Conservation (phyloP, 2,797 vertebrate genomes). For the Trachurus trachurus region DNA sequence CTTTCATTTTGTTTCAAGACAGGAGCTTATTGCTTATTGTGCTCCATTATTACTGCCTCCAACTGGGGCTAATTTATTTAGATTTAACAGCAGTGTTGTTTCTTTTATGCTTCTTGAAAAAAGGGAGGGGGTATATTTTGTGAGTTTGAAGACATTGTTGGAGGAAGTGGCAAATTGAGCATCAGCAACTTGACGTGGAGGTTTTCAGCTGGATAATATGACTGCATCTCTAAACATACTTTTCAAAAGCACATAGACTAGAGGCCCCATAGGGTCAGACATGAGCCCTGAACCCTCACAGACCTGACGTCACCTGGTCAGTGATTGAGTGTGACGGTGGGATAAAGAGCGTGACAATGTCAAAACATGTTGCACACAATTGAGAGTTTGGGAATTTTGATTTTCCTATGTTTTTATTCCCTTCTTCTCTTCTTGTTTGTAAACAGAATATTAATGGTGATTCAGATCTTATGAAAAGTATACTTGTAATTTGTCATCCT, state of each 20-base stretch:
- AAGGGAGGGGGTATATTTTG: slow-evolving; percentile 34
- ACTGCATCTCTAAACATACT: not conserved
- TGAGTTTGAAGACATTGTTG: slow-evolving; percentile 67
- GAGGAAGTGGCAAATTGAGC: slow-evolving; percentile 66
- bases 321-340: too few species aligned
- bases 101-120: slow-evolving; percentile 78
- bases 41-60: slow-evolving; percentile 85
- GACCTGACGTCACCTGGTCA: too few species aligned
- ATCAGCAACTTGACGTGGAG: slow-evolving; percentile 42
- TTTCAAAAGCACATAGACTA: not conserved
- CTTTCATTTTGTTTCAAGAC: slow-evolving; percentile 86
- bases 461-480: too few species aligned
- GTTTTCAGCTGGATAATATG: slow-evolving; percentile 30
- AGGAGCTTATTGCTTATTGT: slow-evolving; percentile 84
- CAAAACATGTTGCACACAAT: too few species aligned
- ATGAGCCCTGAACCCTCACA: too few species aligned
- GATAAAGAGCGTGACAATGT: too few species aligned
- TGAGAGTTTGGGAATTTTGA: too few species aligned
- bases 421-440: too few species aligned
- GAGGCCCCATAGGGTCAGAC: not conserved
- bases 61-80: slow-evolving; percentile 89
- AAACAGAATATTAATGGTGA: too few species aligned
- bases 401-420: too few species aligned
- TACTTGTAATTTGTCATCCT: too few species aligned
- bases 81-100: slow-evolving; percentile 86